Percentiles rank a stretch among this genome's conserved stretches.
These are phyloP conservation scores for Octopus bimaculoides DNA, from an alignment of 1,140 invertebrate genomes.

Conservation along the genomic window DNA sequence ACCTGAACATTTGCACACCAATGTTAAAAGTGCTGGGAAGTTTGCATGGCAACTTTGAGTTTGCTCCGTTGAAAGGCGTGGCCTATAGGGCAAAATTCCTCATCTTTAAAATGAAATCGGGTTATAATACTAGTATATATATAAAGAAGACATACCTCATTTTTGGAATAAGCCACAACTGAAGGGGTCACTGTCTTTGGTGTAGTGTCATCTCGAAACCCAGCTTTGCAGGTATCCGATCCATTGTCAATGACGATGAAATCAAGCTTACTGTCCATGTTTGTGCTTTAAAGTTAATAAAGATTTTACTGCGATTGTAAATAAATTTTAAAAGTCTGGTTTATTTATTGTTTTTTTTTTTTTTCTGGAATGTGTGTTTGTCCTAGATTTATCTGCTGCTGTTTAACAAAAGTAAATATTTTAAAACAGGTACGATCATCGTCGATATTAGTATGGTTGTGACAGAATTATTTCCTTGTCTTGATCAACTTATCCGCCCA, in stretches of 20 bases:
- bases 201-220: constrained; percentile 93
- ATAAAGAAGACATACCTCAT: constrained; percentile 16
- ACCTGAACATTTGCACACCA: no score
- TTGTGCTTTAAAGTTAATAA: neutral
- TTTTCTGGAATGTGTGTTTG: neutral
- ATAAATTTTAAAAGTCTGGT: neutral
- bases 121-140: neutral
- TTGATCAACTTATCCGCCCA: no score
- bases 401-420: neutral
- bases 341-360: neutral
- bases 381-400: neutral
- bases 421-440: no score
- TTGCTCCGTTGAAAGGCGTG: no score
- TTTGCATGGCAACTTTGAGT: no score
- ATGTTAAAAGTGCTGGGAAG: no score
- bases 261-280: constrained; percentile 64
- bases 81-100: no score
- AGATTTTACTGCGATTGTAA: no score
- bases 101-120: no score
- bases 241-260: constrained; percentile 62
- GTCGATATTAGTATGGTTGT: no score
- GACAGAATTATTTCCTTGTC: no score
- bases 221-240: constrained; percentile 95
- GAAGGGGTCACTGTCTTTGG: constrained; percentile 92
- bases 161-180: constrained; percentile 86